phyloP scores from a whole-genome alignment of 2,797 vertebrate species.

The Coracias cyanogaster region DNA sequence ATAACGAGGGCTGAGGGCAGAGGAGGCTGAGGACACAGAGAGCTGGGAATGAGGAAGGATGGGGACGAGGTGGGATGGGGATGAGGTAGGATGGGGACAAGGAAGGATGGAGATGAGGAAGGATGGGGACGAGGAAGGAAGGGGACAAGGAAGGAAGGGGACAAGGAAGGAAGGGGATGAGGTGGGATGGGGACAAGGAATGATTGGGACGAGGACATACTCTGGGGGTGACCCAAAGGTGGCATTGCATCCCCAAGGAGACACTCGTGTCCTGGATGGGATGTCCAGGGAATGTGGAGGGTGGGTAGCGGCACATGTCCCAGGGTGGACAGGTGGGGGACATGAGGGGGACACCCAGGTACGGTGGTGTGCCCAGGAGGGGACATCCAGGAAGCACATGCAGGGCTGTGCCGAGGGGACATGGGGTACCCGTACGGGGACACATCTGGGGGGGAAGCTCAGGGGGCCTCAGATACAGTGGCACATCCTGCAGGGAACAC shows the following conservation, averaged over 20 bases:
- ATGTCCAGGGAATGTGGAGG: rapidly evolving
- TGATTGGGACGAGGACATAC: not conserved
- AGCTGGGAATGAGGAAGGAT: not conserved
- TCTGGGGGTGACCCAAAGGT: not conserved
- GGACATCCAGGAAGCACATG: not conserved
- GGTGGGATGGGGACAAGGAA: not conserved
- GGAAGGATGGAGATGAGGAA: too few species aligned
- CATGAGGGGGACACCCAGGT: not conserved
- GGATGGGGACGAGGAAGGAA: too few species aligned
- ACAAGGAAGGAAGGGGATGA: not conserved
- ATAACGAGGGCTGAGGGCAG: not conserved
- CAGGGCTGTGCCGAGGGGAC: not conserved
- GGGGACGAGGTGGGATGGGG: not conserved
- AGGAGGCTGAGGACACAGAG: not conserved
- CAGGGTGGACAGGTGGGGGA: not conserved
- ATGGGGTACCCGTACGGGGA: not conserved
- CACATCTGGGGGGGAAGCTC: not conserved
- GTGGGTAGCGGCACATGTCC: not conserved
- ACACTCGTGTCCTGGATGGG: not conserved
- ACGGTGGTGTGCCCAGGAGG: not conserved
- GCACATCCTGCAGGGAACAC: not conserved
- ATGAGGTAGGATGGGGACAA: too few species aligned
- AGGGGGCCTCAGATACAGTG: not conserved
- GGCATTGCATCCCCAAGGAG: not conserved
- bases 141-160: too few species aligned